Conservation (phyloP, 1,140 invertebrate genomes). For the Aphelenchoides besseyi region DNA sequence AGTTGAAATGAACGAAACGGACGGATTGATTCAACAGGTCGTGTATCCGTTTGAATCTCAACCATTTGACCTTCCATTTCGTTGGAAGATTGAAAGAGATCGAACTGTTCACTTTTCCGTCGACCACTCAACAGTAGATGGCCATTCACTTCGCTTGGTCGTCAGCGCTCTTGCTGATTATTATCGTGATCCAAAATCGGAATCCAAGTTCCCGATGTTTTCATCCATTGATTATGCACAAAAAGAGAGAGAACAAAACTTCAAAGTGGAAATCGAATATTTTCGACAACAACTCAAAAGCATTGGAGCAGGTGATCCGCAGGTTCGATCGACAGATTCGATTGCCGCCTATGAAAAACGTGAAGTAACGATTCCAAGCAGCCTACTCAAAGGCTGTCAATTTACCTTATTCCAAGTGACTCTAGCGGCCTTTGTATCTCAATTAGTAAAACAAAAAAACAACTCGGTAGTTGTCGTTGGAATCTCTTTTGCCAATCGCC, state of each 20-base stretch:
- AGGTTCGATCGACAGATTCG: background rate
- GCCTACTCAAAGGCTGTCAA: background rate
- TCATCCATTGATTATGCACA: background rate
- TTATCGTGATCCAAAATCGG: background rate
- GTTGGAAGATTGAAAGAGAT: background rate
- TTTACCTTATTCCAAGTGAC: constrained; percentile 14
- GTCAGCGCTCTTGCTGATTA: background rate
- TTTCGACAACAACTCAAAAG: background rate
- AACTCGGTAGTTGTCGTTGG: constrained; percentile 26
- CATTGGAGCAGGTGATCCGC: background rate
- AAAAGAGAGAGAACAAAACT: background rate
- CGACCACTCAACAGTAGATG: constrained; percentile 34
- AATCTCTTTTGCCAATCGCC: constrained; percentile 31
- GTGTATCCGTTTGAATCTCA: background rate
- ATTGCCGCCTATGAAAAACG: background rate
- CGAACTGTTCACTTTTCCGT: background rate
- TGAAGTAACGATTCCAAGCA: background rate
- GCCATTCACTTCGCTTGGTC: constrained; percentile 24
- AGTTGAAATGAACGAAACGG: constrained; percentile 13
- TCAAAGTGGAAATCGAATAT: background rate
- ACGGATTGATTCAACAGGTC: background rate
- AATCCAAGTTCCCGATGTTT: background rate
- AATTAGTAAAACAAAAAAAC: constrained; percentile 9
- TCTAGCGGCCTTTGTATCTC: constrained; percentile 8
- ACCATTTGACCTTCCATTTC: background rate